Base-by-base conservation (phyloP, 2,888 invertebrate species). In the Tethea ocularis region DNA sequence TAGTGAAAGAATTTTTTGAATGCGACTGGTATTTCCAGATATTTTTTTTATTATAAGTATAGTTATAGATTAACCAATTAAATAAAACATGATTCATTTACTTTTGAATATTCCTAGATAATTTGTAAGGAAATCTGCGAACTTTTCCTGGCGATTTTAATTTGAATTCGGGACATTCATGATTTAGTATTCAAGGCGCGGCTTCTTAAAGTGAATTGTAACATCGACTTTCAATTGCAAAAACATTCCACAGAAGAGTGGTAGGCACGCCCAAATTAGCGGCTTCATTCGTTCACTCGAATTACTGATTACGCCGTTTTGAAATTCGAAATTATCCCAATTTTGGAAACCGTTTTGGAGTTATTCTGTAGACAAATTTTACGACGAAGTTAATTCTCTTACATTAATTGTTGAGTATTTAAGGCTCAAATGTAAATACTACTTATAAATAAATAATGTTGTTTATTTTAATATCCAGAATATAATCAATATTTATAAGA, bases 131-230 rank as follows among this genome's bases (percentile, higher is more conserved):
- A 22, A 54, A 13, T 20, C 33, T 26, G 52, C 26, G 11, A 13
- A 36, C 22, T 22, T 15, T 17, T 13, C 13, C 13, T 20, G 36
- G 11, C 36, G 17, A 29, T 56, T 53, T 69, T 67, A 67, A 77
- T 86, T 83, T 76, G 72, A 77, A 86, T 85, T 84, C 86, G 65
- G 73, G 75, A 79, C 85, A 77, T 83, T 83, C 78, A 62, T 78
- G 74, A 80, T 75, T 86, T 83, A 75, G 73, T 81, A 86, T 87
- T 86, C 85, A 82, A 78, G 79, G 72, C 79, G 66, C 63, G 72
- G 52, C 64, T 65, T 66, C 68, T 70, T 71, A 67, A 74, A 81
- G 74, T 79, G 81, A 83, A 78, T 81, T 75, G 76, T 80, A 83
- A 81, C 76, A 80, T 67, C 71, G 78, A 80, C 74, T 82, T 78